Conservation (phyloP, 2,113 vertebrate species). For the Drymodes brunneopygia region DNA sequence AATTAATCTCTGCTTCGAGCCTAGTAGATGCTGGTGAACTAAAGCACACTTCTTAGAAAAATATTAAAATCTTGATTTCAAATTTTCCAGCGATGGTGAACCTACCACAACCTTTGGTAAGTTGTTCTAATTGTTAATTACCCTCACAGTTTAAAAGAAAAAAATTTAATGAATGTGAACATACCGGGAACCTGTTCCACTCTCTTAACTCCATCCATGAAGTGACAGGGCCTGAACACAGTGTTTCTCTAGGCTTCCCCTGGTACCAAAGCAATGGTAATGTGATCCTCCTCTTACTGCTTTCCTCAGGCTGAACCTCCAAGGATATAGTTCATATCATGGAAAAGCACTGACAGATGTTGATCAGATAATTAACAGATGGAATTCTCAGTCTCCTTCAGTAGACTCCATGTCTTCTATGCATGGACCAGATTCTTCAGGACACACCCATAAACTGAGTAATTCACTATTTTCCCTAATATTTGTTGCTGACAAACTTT, state of each 20-base stretch:
- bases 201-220: neutral
- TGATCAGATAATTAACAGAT: neutral
- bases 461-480: neutral
- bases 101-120: slow-evolving; percentile 36
- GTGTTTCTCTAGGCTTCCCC: neutral
- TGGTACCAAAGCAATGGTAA: neutral
- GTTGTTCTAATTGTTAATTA: slow-evolving; percentile 47
- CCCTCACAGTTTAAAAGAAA: neutral
- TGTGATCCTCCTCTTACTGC: neutral
- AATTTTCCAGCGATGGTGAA: slow-evolving; percentile 26
- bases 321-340: neutral
- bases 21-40: slow-evolving; percentile 8
- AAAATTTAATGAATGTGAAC: neutral
- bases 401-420: neutral
- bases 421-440: neutral
- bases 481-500: neutral
- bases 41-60: slow-evolving; percentile 48
- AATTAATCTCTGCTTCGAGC: slow-evolving; percentile 30
- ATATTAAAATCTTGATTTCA: slow-evolving; percentile 28
- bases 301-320: neutral
- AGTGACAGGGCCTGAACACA: neutral
- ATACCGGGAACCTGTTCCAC: neutral
- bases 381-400: neutral
- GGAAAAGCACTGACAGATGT: neutral
- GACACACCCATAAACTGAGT: neutral